These are phyloP conservation scores for Tetrao urogallus DNA, from an alignment of 2,113 vertebrate genomes.

Conservation along the genomic window DNA sequence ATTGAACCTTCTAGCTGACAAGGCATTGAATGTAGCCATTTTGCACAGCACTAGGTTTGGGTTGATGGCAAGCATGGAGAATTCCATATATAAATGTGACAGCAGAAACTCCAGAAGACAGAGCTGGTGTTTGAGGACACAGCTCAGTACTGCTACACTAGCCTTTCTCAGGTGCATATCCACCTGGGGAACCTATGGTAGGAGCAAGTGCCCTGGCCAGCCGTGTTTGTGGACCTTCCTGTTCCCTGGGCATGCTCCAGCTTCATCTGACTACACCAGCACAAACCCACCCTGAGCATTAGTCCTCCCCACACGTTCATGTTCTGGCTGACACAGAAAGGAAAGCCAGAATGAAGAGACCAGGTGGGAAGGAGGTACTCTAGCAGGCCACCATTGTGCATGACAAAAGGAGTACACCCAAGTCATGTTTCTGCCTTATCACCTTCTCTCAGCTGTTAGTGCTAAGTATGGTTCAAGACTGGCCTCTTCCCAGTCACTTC, in stretches of 20 bases:
- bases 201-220: too few species aligned
- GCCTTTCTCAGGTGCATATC: background rate
- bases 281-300: background rate
- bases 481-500: background rate
- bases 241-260: background rate
- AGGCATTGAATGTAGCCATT: background rate
- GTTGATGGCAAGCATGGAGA: background rate
- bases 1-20: background rate
- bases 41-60: background rate
- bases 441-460: background rate
- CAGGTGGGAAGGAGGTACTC: background rate
- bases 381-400: background rate
- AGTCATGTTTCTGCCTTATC: background rate
- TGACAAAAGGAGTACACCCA: background rate
- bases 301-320: background rate
- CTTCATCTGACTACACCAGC: background rate
- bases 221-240: background rate
- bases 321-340: background rate
- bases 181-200: background rate
- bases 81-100: background rate
- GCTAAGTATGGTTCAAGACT: background rate
- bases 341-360: background rate
- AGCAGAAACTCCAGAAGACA: background rate
- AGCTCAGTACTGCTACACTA: background rate
- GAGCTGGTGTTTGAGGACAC: rapidly evolving